phyloP scores from a whole-genome alignment of 1,140 invertebrate genomes.

The Drosophila willistoni region DNA sequence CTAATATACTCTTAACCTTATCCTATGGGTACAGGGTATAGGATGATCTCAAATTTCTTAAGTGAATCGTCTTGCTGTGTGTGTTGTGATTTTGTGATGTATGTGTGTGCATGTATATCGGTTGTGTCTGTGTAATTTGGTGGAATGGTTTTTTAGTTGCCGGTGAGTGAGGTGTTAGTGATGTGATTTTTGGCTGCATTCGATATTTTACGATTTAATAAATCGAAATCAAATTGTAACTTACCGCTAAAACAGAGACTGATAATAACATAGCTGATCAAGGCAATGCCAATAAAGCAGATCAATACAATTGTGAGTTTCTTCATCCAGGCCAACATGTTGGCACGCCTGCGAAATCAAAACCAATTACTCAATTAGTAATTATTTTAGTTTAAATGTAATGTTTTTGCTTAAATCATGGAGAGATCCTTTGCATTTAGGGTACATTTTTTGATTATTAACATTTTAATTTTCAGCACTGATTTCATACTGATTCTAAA shows the following conservation, averaged over 20 bases:
- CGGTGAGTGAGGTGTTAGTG: slow-evolving; percentile 67
- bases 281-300: slow-evolving; percentile 78
- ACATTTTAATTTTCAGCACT: too few species aligned
- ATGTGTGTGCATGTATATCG: slow-evolving; percentile 13
- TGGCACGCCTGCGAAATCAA: slow-evolving; percentile 64
- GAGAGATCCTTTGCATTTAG: too few species aligned
- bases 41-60: slow-evolving; percentile 2
- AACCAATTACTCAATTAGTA: too few species aligned
- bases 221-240: slow-evolving; percentile 29
- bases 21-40: not conserved
- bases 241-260: slow-evolving; percentile 81
- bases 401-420: too few species aligned
- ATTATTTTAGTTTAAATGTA: too few species aligned
- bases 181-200: slow-evolving; percentile 22
- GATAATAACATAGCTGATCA: slow-evolving; percentile 79
- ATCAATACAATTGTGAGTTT: slow-evolving; percentile 78
- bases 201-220: not conserved
- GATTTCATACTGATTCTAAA: too few species aligned
- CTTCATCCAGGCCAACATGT: slow-evolving; percentile 81
- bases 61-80: not conserved
- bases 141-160: slow-evolving; percentile 55
- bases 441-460: too few species aligned
- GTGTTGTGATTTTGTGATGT: not conserved
- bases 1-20: not conserved
- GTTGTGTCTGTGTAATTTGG: not conserved